A percentile compares a stretch with the other conserved stretches of the same genome.
These are phyloP conservation scores for Hyaena hyaena DNA, from an alignment of 2,113 vertebrate species.

Conservation along the genomic window DNA sequence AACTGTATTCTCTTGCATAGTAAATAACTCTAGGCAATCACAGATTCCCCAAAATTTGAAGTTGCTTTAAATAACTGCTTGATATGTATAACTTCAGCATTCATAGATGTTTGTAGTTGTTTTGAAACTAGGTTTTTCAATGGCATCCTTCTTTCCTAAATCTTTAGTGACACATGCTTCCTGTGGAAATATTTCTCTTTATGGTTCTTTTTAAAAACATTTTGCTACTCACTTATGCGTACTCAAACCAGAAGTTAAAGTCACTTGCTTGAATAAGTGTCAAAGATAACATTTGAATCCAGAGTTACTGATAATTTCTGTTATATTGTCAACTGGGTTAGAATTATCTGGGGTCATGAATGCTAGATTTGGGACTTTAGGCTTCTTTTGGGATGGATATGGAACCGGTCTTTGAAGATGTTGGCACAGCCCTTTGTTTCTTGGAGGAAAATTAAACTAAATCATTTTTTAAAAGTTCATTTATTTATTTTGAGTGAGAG, in stretches of 20 bases:
- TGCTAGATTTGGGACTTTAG: slow-evolving; percentile 4
- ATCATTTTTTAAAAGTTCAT: too few relatives aligned
- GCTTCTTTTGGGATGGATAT: slow-evolving; percentile 28
- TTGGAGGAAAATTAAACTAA: not conserved
- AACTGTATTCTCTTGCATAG: slow-evolving; percentile 15
- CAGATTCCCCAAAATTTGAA: slow-evolving; percentile 19
- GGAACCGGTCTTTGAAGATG: not conserved
- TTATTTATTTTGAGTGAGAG: too few relatives aligned
- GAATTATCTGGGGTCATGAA: not conserved
- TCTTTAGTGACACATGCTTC: slow-evolving; percentile 13
- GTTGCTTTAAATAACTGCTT: slow-evolving; percentile 49
- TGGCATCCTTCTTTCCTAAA: slow-evolving; percentile 8
- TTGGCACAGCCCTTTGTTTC: slow-evolving; percentile 26
- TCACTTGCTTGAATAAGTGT: slow-evolving; percentile 51
- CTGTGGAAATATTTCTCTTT: slow-evolving; percentile 38
- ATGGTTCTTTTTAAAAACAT: slow-evolving; percentile 32
- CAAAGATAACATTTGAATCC: slow-evolving; percentile 18
- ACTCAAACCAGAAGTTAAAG: slow-evolving; percentile 62
- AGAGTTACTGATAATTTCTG: slow-evolving; percentile 56
- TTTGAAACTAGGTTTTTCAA: not conserved
- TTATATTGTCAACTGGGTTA: not conserved
- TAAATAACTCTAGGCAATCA: not conserved
- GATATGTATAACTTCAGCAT: slow-evolving; percentile 5
- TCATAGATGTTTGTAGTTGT: not conserved
- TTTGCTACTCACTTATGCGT: slow-evolving; percentile 20